These are phyloP conservation scores for Stichopus chloronotus DNA, from an alignment of 35 echinoderm and acorn worm species.

Conservation along the genomic window DNA sequence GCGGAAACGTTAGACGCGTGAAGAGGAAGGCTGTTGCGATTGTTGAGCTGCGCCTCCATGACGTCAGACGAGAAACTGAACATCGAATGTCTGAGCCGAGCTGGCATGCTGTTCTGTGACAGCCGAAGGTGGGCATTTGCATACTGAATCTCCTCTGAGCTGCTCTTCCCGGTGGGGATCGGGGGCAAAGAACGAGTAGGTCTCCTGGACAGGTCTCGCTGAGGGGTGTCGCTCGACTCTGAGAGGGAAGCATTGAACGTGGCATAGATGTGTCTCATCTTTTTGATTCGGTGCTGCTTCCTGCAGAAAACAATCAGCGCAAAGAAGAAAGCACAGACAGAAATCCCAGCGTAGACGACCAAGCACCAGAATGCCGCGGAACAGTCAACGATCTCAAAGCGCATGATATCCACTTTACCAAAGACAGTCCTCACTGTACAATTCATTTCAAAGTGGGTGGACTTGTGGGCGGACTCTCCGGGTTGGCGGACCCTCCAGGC, in stretches of 20 bases:
- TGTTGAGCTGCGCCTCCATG: not conserved
- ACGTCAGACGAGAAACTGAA: slow-evolving; percentile 3
- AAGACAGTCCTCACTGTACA: not conserved
- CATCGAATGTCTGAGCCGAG: slow-evolving; percentile 17
- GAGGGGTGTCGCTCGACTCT: not conserved
- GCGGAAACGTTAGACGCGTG: slow-evolving; percentile 26
- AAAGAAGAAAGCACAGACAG: not conserved
- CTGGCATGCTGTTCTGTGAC: slow-evolving; percentile 26
- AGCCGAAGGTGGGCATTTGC: slow-evolving; percentile 28
- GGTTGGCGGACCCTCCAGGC: too few species aligned
- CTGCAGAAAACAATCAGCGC: not conserved
- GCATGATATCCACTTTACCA: not conserved
- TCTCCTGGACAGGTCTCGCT: not conserved
- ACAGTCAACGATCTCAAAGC: not conserved
- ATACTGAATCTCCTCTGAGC: not conserved
- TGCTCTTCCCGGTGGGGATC: not conserved
- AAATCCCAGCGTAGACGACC: not conserved
- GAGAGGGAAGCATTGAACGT: not conserved
- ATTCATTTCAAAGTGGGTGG: not conserved
- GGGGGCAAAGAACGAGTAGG: slow-evolving; percentile 1
- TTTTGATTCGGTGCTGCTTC: not conserved
- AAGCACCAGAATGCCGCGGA: not conserved
- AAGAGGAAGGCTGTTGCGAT: slow-evolving; percentile 32
- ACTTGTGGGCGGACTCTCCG: not conserved
- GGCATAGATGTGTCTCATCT: slow-evolving; percentile 20